Percentiles rank a stretch among this genome's conserved stretches.
These are phyloP conservation scores for Neomorphus geoffroyi DNA, from an alignment of 2,797 vertebrate species.

Conservation along the genomic window DNA sequence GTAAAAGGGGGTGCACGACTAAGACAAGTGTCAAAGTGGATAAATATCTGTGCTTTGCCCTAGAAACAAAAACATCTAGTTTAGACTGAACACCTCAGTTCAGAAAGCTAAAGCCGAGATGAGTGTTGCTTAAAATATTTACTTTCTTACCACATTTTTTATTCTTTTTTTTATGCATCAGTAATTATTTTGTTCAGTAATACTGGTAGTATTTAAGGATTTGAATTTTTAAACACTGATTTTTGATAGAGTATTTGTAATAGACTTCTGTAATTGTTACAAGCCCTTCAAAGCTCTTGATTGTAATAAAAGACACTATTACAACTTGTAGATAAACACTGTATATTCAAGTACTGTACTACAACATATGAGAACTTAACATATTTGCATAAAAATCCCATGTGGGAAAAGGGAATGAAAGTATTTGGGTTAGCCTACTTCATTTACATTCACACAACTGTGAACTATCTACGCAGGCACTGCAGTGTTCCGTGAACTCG, in stretches of 20 bases:
- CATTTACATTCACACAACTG: background rate
- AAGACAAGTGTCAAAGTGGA: background rate
- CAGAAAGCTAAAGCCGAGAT: background rate
- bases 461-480: background rate
- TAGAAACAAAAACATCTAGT: background rate
- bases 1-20: background rate
- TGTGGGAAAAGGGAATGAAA: background rate
- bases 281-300: background rate
- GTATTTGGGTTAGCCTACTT: fast-evolving
- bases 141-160: background rate
- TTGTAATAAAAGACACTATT: background rate
- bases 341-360: background rate
- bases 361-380: background rate
- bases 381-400: background rate
- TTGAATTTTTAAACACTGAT: background rate
- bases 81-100: background rate
- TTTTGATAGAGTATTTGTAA: background rate
- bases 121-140: background rate
- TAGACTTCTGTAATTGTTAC: background rate
- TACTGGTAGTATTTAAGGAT: background rate
- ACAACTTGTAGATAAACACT: background rate
- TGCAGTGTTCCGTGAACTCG: background rate
- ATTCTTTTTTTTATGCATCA: background rate
- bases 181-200: background rate
- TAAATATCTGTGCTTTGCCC: background rate